phyloP scores from a whole-genome alignment of 1,140 invertebrate species.

The Penaeus japonicus region DNA sequence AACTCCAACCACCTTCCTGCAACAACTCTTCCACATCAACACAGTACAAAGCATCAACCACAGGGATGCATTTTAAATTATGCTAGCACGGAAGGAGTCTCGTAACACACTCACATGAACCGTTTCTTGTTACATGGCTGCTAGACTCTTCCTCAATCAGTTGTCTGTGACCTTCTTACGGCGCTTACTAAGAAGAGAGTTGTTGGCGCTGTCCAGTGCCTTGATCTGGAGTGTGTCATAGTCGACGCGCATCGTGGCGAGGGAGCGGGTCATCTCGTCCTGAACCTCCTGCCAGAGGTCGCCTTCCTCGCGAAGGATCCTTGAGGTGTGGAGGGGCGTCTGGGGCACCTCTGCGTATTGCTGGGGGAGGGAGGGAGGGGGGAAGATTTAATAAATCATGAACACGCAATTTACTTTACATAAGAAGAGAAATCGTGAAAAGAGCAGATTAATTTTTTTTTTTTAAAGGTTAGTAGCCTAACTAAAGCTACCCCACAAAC shows the following conservation, averaged over 20 bases:
- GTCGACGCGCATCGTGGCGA: constrained; percentile 90
- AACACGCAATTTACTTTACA: no score
- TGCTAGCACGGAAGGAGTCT: no score
- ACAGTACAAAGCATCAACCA: no score
- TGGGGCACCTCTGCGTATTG: constrained; percentile 89
- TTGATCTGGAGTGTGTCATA: constrained; percentile 84
- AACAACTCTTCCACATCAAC: no score
- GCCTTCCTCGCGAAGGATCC: constrained; percentile 86
- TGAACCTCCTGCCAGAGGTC: constrained; percentile 96
- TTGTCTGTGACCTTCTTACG: constrained; percentile 61
- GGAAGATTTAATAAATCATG: background rate
- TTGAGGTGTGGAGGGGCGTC: constrained; percentile 89
- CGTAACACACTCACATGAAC: no score
- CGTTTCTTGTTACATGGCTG: no score
- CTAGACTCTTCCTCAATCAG: background rate
- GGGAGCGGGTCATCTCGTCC: constrained; percentile 96
- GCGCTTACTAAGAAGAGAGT: constrained; percentile 88
- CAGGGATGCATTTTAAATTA: no score
- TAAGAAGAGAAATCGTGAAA: no score
- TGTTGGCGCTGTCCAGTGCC: constrained; percentile 88
- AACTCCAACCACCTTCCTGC: no score
- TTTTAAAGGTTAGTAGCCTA: no score
- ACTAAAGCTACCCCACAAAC: no score
- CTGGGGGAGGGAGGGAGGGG: constrained; percentile 64
- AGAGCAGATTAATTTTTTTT: no score